Evolutionary conservation across 2,797 vertebrate genomes (phyloP), one percentile per base, ranked within the genome.

Genomic region (Anguilla megastoma): DNA sequence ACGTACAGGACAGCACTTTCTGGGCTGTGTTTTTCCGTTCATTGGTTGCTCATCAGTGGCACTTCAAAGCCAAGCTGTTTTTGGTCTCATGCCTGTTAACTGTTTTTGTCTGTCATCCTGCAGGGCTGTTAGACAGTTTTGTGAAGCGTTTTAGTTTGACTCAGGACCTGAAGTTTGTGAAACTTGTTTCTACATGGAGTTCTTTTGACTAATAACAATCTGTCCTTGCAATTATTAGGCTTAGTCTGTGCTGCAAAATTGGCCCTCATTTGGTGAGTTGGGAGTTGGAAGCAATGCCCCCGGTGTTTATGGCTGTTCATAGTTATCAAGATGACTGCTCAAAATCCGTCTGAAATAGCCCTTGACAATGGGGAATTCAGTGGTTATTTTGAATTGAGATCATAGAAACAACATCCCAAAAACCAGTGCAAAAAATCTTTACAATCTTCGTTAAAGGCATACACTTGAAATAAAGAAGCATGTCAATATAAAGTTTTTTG

Each of bases 41-140:
- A 94, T 94, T 91, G 93, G 94, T 94, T 92, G 92, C 33, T 89
- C 85, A 85, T 92, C 85, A 50, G 54, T 60, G 41, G 16, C 74
- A 41, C 33, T 79, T 45, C 36, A 45, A 45, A 45, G 74, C 69
- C 0, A 14, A 71, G 27, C 27, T 71, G 69, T 30, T 71, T 41
- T 79, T 79, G 74, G 74, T 79, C 74, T 45, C 33, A 41, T 41
- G 74, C 16, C 74, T 79, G 74, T 21, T 4, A 69, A 41, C 74
- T 41, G 74, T 36, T 79, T 79, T 79, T 79, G 74, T 79, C 18
- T 41, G 74, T 79, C 74, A 16, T 79, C 74, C 36, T 79, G 74
- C 12, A 79, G 33, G 36, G 16, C 33, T 79, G 69, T 30, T 14
- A 69, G 7, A 24, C 63, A 66, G 21, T 60, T n/a, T 24, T 6